phyloP scores from a whole-genome alignment of 2,888 invertebrate genomes.

The Chesias legatella region DNA sequence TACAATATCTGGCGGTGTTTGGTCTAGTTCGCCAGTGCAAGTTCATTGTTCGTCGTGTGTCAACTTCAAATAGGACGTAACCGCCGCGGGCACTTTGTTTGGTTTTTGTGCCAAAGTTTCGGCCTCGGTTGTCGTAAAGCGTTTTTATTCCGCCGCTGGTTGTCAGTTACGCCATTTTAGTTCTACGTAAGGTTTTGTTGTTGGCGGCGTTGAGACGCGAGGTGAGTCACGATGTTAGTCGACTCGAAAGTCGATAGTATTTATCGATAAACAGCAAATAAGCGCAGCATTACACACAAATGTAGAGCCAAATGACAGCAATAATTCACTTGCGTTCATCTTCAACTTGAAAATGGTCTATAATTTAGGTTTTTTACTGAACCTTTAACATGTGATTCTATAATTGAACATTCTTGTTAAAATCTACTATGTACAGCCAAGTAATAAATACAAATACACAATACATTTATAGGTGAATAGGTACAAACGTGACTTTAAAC shows the following conservation, averaged over 20 bases:
- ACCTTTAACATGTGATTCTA: too few relatives aligned
- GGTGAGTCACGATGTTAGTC: slow-evolving; percentile 73
- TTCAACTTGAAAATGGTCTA: too few relatives aligned
- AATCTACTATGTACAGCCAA: too few relatives aligned
- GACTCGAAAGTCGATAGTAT: slow-evolving; percentile 53
- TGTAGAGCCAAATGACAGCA: too few relatives aligned
- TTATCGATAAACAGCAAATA: slow-evolving; percentile 50
- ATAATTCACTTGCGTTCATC: too few relatives aligned
- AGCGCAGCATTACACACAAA: slow-evolving; percentile 1
- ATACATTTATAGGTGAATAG: too few relatives aligned
- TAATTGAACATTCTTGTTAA: too few relatives aligned
- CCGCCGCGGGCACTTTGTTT: slow-evolving; percentile 51
- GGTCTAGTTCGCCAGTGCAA: slow-evolving; percentile 77
- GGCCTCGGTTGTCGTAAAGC: slow-evolving; percentile 52
- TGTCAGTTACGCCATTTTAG: slow-evolving; percentile 66
- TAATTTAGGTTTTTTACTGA: too few relatives aligned
- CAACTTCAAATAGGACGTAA: slow-evolving; percentile 53
- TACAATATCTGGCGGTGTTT: slow-evolving; percentile 67
- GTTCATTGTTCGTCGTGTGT: slow-evolving; percentile 70
- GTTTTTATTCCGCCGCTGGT: slow-evolving; percentile 60
- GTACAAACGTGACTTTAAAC: slow-evolving; percentile 3
- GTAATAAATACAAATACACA: too few relatives aligned
- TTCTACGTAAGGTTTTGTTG: slow-evolving; percentile 63
- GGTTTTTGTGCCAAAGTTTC: slow-evolving; percentile 60
- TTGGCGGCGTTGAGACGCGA: slow-evolving; percentile 76